Conservation (phyloP, 2,113 vertebrate genomes). For the Suncus etruscus region DNA sequence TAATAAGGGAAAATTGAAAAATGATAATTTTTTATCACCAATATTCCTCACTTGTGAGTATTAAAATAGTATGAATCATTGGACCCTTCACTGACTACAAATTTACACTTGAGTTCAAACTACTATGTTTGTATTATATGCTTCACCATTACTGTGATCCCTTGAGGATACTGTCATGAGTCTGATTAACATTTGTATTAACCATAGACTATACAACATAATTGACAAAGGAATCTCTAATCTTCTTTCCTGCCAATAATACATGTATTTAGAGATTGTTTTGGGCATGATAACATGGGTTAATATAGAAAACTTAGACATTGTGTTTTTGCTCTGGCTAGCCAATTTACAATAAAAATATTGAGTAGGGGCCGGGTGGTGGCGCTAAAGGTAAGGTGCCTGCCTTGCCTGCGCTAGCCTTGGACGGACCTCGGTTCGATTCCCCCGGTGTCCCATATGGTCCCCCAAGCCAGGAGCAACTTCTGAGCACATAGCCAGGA, state of each 20-base stretch:
- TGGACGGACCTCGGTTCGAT: too few relatives aligned
- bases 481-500: too few relatives aligned
- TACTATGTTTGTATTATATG: background rate
- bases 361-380: too few relatives aligned
- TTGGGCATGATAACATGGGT: background rate
- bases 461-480: too few relatives aligned
- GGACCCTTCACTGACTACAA: slow-evolving; percentile 28
- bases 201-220: background rate
- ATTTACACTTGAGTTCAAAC: slow-evolving; percentile 53
- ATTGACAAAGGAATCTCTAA: background rate
- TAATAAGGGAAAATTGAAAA: slow-evolving; percentile 16
- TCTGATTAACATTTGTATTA: slow-evolving; percentile 59
- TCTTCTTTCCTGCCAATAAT: background rate
- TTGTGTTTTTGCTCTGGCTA: background rate
- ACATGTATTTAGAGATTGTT: background rate
- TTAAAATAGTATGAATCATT: slow-evolving; percentile 14
- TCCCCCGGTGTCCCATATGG: too few relatives aligned
- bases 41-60: background rate
- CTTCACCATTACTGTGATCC: background rate
- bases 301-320: background rate
- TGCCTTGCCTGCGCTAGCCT: too few relatives aligned
- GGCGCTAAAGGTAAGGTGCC: too few relatives aligned
- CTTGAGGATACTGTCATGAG: background rate
- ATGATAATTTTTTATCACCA: background rate
- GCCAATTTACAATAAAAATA: background rate